A percentile compares a stretch with the other conserved stretches of the same genome.
phyloP scores from a whole-genome alignment of 2,113 vertebrate genomes.

The Castor canadensis region DNA sequence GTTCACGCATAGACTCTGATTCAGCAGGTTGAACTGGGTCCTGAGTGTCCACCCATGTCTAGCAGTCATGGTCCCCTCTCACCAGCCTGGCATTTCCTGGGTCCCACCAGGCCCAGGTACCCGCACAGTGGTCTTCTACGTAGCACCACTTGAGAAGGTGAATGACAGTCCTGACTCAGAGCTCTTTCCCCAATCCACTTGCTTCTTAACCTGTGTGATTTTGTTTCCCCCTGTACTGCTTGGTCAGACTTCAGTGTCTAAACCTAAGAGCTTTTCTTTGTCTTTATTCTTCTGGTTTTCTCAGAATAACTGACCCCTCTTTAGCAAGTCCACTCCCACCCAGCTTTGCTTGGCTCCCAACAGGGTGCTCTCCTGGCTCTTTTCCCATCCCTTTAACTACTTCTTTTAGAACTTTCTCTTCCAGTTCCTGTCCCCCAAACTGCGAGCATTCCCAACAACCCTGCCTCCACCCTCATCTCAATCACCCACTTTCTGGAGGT shows the following conservation, averaged over 20 bases:
- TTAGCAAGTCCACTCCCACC: neutral
- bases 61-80: too few species aligned
- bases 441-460: neutral
- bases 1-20: neutral
- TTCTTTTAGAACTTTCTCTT: neutral
- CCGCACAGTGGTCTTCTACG: neutral
- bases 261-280: neutral
- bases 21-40: neutral
- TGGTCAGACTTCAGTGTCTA: neutral
- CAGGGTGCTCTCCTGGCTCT: neutral
- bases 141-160: neutral
- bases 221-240: too few species aligned
- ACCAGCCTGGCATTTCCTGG: neutral
- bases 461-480: neutral
- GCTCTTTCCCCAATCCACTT: neutral
- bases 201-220: neutral
- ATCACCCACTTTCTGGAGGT: neutral
- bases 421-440: neutral
- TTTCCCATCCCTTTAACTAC: neutral
- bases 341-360: neutral
- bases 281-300: neutral
- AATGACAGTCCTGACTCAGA: neutral
- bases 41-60: neutral
- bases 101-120: neutral
- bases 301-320: neutral